Percentiles rank a stretch among this genome's conserved stretches.
These are phyloP conservation scores for Cactoblastis cactorum DNA, from an alignment of 2,888 invertebrate species.

Conservation along the genomic window DNA sequence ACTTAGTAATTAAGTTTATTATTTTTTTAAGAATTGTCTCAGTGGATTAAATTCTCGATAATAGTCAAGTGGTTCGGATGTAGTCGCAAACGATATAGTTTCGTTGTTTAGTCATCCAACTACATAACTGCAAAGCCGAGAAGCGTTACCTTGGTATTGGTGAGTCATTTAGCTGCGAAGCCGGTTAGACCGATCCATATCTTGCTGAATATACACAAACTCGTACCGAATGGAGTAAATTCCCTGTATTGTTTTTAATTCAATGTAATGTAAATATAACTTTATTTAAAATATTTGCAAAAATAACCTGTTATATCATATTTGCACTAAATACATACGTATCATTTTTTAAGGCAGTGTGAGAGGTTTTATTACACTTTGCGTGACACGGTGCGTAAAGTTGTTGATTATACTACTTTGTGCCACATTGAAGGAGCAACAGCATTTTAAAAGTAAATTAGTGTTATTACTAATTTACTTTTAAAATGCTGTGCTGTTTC, in stretches of 20 bases:
- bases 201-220: conserved; percentile 12
- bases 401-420: conserved; percentile 14
- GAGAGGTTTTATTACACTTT: not conserved
- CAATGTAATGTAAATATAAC: too few species aligned
- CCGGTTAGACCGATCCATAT: conserved; percentile 44
- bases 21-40: too few species aligned
- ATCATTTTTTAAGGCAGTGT: not conserved
- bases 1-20: too few species aligned
- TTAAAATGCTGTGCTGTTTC: not conserved
- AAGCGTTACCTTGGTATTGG: conserved; percentile 41
- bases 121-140: conserved; percentile 28
- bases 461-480: too few species aligned
- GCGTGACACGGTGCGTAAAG: conserved; percentile 1
- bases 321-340: not conserved
- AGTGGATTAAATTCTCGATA: not conserved
- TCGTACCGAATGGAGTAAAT: not conserved
- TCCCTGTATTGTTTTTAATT: not conserved
- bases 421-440: conserved; percentile 9
- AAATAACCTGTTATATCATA: not conserved
- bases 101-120: not conserved
- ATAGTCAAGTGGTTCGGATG: not conserved
- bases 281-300: too few species aligned
- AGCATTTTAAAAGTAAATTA: conserved; percentile 7
- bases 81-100: not conserved
- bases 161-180: conserved; percentile 59